Evolutionary conservation across 2,113 vertebrate species (phyloP).

Genomic region (Neotoma lepida): DNA sequence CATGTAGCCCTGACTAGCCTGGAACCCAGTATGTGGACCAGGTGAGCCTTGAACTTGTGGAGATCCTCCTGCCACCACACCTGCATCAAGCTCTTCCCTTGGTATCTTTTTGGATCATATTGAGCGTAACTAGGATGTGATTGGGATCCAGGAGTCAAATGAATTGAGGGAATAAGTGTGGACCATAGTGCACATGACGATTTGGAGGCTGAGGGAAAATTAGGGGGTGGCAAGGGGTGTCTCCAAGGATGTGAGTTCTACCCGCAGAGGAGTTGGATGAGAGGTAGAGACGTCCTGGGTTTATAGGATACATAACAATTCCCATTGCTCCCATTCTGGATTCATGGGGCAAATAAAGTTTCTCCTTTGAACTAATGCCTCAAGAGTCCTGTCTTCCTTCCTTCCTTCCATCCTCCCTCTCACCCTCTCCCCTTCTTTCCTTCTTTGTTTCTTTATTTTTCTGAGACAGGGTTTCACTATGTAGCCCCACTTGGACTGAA

Average conservation of each 20-base stretch:
- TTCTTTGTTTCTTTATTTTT: background rate
- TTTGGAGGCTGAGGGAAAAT: background rate
- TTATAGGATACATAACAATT: background rate
- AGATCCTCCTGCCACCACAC: background rate
- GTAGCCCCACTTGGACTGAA: background rate
- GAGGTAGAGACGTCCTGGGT: background rate
- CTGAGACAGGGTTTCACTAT: background rate
- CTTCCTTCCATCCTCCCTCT: background rate
- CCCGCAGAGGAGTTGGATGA: background rate
- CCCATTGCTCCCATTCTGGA: background rate
- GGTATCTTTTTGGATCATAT: background rate
- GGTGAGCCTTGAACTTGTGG: background rate
- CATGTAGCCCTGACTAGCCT: background rate
- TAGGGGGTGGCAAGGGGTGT: background rate
- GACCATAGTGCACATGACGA: background rate
- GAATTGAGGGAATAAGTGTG: background rate
- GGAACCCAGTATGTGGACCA: background rate
- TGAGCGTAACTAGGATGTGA: background rate
- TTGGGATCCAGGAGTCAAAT: background rate
- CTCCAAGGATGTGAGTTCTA: background rate
- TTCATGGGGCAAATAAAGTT: background rate
- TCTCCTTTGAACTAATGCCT: background rate
- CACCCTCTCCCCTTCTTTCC: no score
- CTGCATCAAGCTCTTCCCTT: background rate
- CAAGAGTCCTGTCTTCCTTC: background rate